Percentiles rank a stretch among this genome's conserved stretches.
These are phyloP conservation scores for Shargacucullia verbasci DNA, from an alignment of 2,888 invertebrate species.

Conservation along the genomic window DNA sequence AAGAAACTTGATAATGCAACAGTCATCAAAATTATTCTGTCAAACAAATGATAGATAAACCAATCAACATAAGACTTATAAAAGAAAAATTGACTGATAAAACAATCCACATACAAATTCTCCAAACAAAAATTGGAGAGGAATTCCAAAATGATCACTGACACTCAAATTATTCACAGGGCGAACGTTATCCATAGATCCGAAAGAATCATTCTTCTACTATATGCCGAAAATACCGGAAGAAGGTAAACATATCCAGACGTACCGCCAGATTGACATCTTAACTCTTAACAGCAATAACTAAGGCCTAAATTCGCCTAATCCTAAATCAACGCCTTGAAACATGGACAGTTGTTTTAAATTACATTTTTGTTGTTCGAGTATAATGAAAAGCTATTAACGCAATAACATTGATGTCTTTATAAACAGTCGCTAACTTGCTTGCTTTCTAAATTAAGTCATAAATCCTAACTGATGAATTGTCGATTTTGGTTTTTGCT, in stretches of 20 bases:
- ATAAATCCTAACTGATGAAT: slow-evolving; percentile 34
- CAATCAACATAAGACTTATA: too few species aligned
- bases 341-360: slow-evolving; percentile 69
- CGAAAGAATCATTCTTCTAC: slow-evolving; percentile 84
- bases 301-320: slow-evolving; percentile 85
- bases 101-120: slow-evolving; percentile 1
- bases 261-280: slow-evolving; percentile 78
- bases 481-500: not conserved
- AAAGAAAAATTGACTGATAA: too few species aligned
- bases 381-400: slow-evolving; percentile 57
- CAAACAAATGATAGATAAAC: too few species aligned
- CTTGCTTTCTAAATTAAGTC: slow-evolving; percentile 48
- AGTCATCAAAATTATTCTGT: too few species aligned
- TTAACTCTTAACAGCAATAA: slow-evolving; percentile 84
- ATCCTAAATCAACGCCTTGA: slow-evolving; percentile 73
- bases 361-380: slow-evolving; percentile 71
- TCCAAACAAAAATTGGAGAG: slow-evolving; percentile 26
- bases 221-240: slow-evolving; percentile 84
- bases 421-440: slow-evolving; percentile 43
- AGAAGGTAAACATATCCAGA: slow-evolving; percentile 82
- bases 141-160: slow-evolving; percentile 53
- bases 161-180: slow-evolving; percentile 82
- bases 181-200: slow-evolving; percentile 85
- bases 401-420: slow-evolving; percentile 50
- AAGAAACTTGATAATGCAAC: not conserved